These are phyloP conservation scores for Drosophila sucinea DNA, from an alignment of 1,140 invertebrate species.

Conservation along the genomic window DNA sequence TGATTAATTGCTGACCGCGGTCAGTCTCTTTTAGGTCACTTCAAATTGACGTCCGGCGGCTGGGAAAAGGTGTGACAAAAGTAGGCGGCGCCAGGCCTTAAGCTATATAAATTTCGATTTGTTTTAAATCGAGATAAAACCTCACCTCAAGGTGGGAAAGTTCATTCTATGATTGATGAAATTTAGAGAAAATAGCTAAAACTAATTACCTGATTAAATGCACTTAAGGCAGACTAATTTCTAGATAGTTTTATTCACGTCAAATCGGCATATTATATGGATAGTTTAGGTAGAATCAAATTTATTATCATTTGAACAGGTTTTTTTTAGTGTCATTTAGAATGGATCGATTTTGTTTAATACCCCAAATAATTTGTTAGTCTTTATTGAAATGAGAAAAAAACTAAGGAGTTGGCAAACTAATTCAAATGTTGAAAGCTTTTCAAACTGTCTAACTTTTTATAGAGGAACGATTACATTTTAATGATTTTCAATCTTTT, in stretches of 20 bases:
- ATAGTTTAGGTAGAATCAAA: not conserved
- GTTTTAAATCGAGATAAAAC: constrained; percentile 10
- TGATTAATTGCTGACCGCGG: constrained; percentile 57
- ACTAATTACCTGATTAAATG: constrained; percentile 2
- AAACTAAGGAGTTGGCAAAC: too few species aligned
- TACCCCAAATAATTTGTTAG: too few species aligned
- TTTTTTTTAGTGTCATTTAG: too few species aligned
- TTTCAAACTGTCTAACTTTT: too few species aligned
- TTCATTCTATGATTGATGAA: constrained; percentile 36
- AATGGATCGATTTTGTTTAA: too few species aligned
- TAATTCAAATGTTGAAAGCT: too few species aligned
- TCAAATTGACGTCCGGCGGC: constrained; percentile 21
- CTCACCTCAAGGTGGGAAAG: constrained; percentile 43
- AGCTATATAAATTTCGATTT: constrained; percentile 5
- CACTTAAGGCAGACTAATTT: not conserved
- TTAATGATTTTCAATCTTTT: too few species aligned
- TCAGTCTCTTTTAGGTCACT: constrained; percentile 18
- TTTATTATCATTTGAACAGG: too few species aligned
- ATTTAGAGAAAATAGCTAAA: not conserved
- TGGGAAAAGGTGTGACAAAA: constrained; percentile 13
- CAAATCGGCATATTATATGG: not conserved
- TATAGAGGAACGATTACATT: too few species aligned
- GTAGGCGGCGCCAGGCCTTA: constrained; percentile 17
- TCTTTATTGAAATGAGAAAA: too few species aligned
- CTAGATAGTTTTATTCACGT: not conserved